phyloP scores from a whole-genome alignment of 2,888 invertebrate genomes.

The Leptopilina myrica region DNA sequence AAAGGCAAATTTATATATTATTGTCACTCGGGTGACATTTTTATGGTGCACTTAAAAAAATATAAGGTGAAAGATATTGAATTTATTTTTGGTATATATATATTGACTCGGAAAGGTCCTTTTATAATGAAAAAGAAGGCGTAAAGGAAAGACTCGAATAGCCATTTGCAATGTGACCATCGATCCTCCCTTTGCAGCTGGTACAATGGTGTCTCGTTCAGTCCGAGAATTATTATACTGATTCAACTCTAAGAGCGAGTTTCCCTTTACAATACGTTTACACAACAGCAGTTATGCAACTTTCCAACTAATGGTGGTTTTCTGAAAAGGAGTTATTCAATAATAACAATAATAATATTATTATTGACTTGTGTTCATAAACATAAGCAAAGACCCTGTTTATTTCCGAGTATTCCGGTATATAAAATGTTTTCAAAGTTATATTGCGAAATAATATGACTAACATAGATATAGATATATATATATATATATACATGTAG shows the following conservation, averaged over 20 bases:
- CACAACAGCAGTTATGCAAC: slow-evolving; percentile 15
- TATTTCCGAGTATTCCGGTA: slow-evolving; percentile 10
- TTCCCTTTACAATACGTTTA: slow-evolving; percentile 16
- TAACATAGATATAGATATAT: no score
- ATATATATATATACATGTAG: not conserved
- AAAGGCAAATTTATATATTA: no score
- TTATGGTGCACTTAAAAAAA: no score
- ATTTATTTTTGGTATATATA: slow-evolving; percentile 3
- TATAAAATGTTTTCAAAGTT: not conserved
- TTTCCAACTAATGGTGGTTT: slow-evolving; percentile 16
- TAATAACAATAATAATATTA: slow-evolving; percentile 10
- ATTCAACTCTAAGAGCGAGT: slow-evolving; percentile 15
- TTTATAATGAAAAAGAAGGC: not conserved
- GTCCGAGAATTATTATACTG: slow-evolving; percentile 17
- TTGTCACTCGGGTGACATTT: no score
- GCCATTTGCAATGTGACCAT: slow-evolving; percentile 14
- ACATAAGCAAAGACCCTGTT: not conserved
- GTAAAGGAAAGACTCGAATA: slow-evolving; percentile 17
- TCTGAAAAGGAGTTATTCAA: slow-evolving; percentile 15
- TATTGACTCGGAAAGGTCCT: not conserved
- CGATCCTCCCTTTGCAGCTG: slow-evolving; percentile 19
- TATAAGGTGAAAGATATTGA: not conserved
- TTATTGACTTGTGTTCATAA: slow-evolving; percentile 17
- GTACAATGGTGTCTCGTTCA: slow-evolving; percentile 19
- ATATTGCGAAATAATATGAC: slow-evolving; percentile 3